Evolutionary conservation across 2,113 vertebrate genomes (phyloP).

Genomic region (rat (Rattus norvegicus)): DNA sequence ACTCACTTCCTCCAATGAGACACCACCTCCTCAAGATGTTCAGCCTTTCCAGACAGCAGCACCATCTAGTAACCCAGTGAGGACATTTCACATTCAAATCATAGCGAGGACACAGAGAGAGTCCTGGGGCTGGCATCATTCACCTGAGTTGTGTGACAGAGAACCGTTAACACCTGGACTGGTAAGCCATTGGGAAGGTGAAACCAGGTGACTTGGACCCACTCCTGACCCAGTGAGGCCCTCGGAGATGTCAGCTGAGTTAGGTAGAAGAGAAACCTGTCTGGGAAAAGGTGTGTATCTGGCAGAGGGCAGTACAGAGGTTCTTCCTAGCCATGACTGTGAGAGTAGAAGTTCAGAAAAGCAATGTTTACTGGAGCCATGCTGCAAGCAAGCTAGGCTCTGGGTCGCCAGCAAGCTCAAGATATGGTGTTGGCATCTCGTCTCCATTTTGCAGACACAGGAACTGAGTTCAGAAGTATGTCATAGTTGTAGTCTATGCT

Average conservation of each 20-base stretch:
- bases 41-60: neutral
- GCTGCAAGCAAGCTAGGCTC: neutral
- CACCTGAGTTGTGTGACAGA: neutral
- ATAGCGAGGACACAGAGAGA: neutral
- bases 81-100: neutral
- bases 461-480: neutral
- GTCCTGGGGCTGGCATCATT: neutral
- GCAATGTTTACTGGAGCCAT: neutral
- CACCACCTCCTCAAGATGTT: neutral
- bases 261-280: neutral
- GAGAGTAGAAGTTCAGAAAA: neutral
- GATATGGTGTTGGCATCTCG: neutral
- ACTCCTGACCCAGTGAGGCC: neutral
- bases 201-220: fast-evolving
- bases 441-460: neutral
- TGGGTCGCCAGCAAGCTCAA: neutral
- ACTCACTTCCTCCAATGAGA: neutral
- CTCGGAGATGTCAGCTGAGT: neutral
- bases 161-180: too few species aligned
- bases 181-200: neutral
- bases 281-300: fast-evolving
- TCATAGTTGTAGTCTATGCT: too few species aligned
- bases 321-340: fast-evolving
- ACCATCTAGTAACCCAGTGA: neutral
- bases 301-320: neutral